Evolutionary conservation across 2,888 invertebrate genomes (phyloP), one percentile per base, ranked within the genome.

Genomic region (Oxytorus armatus): DNA sequence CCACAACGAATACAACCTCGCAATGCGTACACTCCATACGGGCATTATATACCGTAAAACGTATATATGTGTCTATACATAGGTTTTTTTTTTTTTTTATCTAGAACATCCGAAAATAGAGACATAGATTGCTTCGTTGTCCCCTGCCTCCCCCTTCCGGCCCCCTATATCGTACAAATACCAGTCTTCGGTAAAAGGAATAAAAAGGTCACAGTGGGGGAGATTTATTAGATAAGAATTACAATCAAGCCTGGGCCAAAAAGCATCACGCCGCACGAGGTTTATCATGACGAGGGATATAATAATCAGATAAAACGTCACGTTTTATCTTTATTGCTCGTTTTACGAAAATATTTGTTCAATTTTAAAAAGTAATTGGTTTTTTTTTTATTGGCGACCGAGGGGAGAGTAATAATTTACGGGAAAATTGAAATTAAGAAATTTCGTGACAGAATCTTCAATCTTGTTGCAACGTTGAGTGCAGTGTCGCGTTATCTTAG

Each of bases 211-310:
- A 33, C n/a, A 11, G 65, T 3, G 49, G 29, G 23, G 33, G 21
- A 65, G 65, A 65, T 65, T 65, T 14, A 51, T 66, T 23, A 36
- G 39, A 66, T 36, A 66, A 66, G 51, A 66, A 66, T 51, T 23
- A 66, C 36, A 23, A 66, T 39, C 23, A n/a, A 66, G 36, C 3
- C 36, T n/a, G 49, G 44, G 44, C 44, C 14, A 65, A 18, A 47
- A 65, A 33, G n/a, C 29, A 21, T 47, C 65, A 33, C 65, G 21
- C n/a, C 39, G 39, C 39, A 36, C 16, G 10, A n/a, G 16, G 25
- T 16, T 63, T 47, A 63, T 63, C 63, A 29, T 21, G 11, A 36
- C 10, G 4, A 36, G 21, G 18, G 36, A 36, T n/a, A 25, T 39
- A 21, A 21, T 59, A 59, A 39, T 59, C 59, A 3, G 25, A 63